phyloP scores from a whole-genome alignment of 2,797 vertebrate genomes.

The Monodelphis domestica region DNA sequence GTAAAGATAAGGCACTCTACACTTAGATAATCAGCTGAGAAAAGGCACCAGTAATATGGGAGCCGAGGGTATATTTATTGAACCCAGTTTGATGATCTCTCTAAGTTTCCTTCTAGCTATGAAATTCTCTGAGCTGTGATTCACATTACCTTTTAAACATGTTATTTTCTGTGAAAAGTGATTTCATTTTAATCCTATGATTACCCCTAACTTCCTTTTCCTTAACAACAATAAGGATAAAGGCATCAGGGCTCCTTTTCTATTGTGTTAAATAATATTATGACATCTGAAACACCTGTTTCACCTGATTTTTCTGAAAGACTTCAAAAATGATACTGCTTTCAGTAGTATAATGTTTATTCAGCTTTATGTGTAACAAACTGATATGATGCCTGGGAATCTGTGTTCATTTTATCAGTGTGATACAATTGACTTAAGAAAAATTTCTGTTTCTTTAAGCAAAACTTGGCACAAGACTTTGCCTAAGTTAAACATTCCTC shows the following conservation, averaged over 20 bases:
- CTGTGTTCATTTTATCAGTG: conserved; percentile 1
- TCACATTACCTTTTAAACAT: background rate
- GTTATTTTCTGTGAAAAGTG: conserved; percentile 34
- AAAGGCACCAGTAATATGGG: background rate
- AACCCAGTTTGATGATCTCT: background rate
- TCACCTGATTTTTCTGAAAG: conserved; percentile 20
- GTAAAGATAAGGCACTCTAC: background rate
- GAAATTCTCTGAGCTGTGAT: background rate
- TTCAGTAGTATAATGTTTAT: background rate
- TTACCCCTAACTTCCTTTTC: conserved; percentile 21
- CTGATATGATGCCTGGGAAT: background rate
- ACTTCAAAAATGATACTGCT: conserved; percentile 18
- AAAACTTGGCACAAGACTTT: conserved; percentile 47
- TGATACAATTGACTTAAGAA: conserved; percentile 11
- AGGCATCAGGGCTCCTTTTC: conserved; percentile 20
- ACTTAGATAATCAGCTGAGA: background rate
- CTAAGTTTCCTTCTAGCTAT: background rate
- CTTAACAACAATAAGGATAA: conserved; percentile 5
- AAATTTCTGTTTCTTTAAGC: conserved; percentile 23
- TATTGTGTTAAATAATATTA: conserved; percentile 3
- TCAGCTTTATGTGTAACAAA: conserved; percentile 20
- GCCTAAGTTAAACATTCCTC: conserved; percentile 43
- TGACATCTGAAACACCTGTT: background rate
- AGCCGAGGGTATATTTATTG: background rate
- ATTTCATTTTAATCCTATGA: conserved; percentile 35